A percentile compares a stretch with the other conserved stretches of the same genome.
Evolutionary conservation across 1,140 invertebrate species (phyloP).

Genomic region (Palaemon carinicauda): DNA sequence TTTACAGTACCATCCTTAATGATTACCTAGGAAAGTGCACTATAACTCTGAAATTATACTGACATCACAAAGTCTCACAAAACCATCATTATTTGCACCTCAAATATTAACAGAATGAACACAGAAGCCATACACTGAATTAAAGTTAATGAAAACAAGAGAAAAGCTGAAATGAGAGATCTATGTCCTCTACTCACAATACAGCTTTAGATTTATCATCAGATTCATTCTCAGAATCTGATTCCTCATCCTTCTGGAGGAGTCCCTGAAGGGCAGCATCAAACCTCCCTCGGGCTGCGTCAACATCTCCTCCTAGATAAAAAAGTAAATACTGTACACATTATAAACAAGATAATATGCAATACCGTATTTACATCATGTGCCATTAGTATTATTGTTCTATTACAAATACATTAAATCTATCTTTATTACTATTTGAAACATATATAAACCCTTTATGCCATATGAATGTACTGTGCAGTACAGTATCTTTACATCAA

Average conservation of each 20-base stretch:
- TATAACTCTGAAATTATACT: too few relatives aligned
- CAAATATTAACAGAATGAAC: too few relatives aligned
- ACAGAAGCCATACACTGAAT: neutral
- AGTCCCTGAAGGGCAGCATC: conserved; percentile 74
- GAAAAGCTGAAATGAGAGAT: conserved; percentile 9
- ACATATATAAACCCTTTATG: too few relatives aligned
- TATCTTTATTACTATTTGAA: too few relatives aligned
- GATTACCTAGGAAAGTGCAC: too few relatives aligned
- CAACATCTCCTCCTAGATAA: conserved; percentile 57
- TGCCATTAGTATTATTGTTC: too few relatives aligned
- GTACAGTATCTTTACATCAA: too few relatives aligned
- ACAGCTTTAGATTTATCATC: conserved; percentile 48
- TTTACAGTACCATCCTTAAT: neutral
- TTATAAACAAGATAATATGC: neutral
- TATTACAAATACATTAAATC: too few relatives aligned
- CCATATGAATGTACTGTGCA: too few relatives aligned
- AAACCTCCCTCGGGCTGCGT: conserved; percentile 70
- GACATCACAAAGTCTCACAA: too few relatives aligned
- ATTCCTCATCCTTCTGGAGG: conserved; percentile 69
- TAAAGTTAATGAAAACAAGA: neutral
- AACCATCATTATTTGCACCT: too few relatives aligned
- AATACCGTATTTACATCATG: too few relatives aligned
- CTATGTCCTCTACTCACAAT: conserved; percentile 41
- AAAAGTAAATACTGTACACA: neutral
- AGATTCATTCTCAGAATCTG: conserved; percentile 62